These are phyloP conservation scores for Magallana angulata DNA, from an alignment of 1,140 invertebrate species.

Conservation along the genomic window DNA sequence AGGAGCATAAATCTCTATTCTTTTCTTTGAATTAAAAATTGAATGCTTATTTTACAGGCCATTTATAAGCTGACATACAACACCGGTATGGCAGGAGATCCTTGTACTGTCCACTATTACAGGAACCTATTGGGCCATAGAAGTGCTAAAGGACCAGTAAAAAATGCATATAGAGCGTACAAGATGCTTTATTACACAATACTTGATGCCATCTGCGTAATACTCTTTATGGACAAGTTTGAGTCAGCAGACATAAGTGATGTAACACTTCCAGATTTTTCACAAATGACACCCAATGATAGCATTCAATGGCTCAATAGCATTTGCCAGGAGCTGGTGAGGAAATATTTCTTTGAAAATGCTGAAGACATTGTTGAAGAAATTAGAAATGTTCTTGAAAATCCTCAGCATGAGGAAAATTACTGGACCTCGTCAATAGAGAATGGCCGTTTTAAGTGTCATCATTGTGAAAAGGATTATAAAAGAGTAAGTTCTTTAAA, in stretches of 20 bases:
- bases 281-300: background rate
- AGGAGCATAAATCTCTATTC: no score
- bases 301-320: conserved; percentile 22
- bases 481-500: conserved; percentile 18
- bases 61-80: conserved; percentile 1
- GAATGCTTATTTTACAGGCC: no score
- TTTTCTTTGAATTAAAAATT: no score
- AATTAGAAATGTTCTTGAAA: conserved; percentile 17
- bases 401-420: conserved; percentile 43
- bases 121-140: conserved; percentile 40
- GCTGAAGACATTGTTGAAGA: conserved; percentile 32
- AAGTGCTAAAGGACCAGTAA: conserved; percentile 46
- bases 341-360: conserved; percentile 44
- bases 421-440: conserved; percentile 21
- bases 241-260: background rate
- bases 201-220: conserved; percentile 33
- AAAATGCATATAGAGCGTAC: conserved; percentile 48
- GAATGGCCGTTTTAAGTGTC: conserved; percentile 37
- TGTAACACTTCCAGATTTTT: conserved; percentile 29
- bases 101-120: conserved; percentile 39
- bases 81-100: conserved; percentile 32
- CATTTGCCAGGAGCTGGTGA: no score
- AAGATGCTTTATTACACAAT: conserved; percentile 47
- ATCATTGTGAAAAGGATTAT: conserved; percentile 39
- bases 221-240: conserved; percentile 44